phyloP scores from a whole-genome alignment of 2,888 invertebrate species.

The Sisyra nigra region DNA sequence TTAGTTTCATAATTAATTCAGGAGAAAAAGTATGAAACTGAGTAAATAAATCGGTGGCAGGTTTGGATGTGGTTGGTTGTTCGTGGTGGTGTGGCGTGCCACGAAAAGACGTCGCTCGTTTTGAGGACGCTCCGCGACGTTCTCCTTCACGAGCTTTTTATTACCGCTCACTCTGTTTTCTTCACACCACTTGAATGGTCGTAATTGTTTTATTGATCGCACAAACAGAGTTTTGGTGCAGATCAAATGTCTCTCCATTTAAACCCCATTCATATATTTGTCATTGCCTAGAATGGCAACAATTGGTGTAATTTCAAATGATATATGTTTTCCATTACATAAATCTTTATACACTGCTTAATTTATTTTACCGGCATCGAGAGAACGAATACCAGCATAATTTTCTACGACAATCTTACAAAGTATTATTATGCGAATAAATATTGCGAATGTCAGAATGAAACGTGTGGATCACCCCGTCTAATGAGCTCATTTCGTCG shows the following conservation, averaged over 20 bases:
- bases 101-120: too few relatives aligned
- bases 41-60: too few relatives aligned
- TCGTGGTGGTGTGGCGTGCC: too few relatives aligned
- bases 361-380: slow-evolving; percentile 16
- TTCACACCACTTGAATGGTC: too few relatives aligned
- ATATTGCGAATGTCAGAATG: slow-evolving; percentile 46
- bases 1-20: too few relatives aligned
- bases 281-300: slow-evolving; percentile 21
- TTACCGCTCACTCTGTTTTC: too few relatives aligned
- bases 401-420: slow-evolving; percentile 16
- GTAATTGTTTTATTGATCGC: too few relatives aligned
- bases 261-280: slow-evolving; percentile 25
- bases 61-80: too few relatives aligned
- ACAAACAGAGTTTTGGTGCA: not conserved
- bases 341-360: slow-evolving; percentile 27
- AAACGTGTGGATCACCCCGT: slow-evolving; percentile 28
- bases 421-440: slow-evolving; percentile 48
- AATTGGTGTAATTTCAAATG: slow-evolving; percentile 27
- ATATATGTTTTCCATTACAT: slow-evolving; percentile 28
- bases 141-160: too few relatives aligned
- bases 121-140: too few relatives aligned
- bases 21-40: too few relatives aligned
- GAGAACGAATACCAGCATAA: slow-evolving; percentile 3
- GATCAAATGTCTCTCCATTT: slow-evolving; percentile 11
- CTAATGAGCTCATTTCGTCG: slow-evolving; percentile 22